Base-by-base conservation (phyloP, 2,888 invertebrate genomes). In the Aquatica leii region DNA sequence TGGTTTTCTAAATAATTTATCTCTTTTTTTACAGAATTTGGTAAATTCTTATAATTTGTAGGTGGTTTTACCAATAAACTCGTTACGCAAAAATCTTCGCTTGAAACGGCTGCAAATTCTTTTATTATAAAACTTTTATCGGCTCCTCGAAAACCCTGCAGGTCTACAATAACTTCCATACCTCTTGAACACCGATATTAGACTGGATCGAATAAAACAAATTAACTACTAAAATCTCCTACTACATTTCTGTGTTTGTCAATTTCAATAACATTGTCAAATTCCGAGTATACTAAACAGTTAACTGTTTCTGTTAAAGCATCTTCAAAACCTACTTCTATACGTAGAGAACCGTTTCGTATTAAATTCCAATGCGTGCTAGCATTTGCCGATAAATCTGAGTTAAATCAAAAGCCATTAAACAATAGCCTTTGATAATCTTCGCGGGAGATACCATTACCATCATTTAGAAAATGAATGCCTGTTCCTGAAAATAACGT, bases 391-490 rank as follows among this genome's bases (percentile, higher is more conserved):
- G 57, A 48, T 12, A 57, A 21, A 15, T 57, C 57, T 8, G 37
- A 8, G 48, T 58, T 20, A 58, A 31, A 51, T 59, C 52, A 52
- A 59, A 59, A 34, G 24, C 52, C 35, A n/a, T n/a, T n/a, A n/a
- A n/a, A n/a, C n/a, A n/a, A n/a, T n/a, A n/a, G n/a, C n/a, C n/a
- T n/a, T n/a, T n/a, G n/a, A n/a, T n/a, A n/a, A n/a, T n/a, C n/a
- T n/a, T n/a, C n/a, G n/a, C n/a, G n/a, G n/a, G n/a, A n/a, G n/a
- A n/a, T n/a, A n/a, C n/a, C n/a, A n/a, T n/a, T n/a, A n/a, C n/a
- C n/a, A n/a, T n/a, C n/a, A n/a, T n/a, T n/a, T n/a, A n/a, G n/a
- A n/a, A n/a, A n/a, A n/a, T n/a, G n/a, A n/a, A n/a, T n/a, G n/a
- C n/a, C n/a, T n/a, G n/a, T n/a, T n/a, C n/a, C n/a, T n/a, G n/a